Evolutionary conservation across 2,113 vertebrate species (phyloP), one percentile per base, ranked within the genome.

Genomic region (Centropristis striata): DNA sequence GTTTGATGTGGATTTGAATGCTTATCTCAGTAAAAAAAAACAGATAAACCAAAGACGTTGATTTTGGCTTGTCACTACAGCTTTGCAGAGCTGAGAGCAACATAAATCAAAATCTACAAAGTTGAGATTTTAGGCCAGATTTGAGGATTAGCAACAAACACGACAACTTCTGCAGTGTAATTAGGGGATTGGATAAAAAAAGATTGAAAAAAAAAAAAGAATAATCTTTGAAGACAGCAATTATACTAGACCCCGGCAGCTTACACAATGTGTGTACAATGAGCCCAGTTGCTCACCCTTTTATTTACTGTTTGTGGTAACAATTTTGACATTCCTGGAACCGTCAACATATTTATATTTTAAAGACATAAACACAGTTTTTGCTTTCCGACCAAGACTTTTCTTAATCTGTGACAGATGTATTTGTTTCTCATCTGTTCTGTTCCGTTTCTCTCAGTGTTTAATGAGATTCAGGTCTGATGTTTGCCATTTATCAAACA

Each of bases 401-500:
- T 21, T 36, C 41, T 39, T 46, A 10, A 50, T 53, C 13, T 42
- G 59, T 50, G 39, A 60, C 37, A 54, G 55, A 68, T 64, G 15
- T 46, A 37, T 63, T 70, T 47, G 46, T 50, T 36, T 32, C 11
- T 61, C 27, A 25, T 63, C 37, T 5, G 27, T 42, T 27, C 39
- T 23, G 4, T 27, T 51, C 20, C 3, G 2, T 13, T n/a, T 54
- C 42, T 74, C 49, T 65, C 25, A 21, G 70, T 23, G 23, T 75
- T n/a, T 71, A 71, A 53, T 21, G 42, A 25, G 28, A 64, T 69
- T 67, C 25, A 61, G 20, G 25, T 69, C 70, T 55, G 50, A 72
- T 5, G 32, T 59, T 73, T 25, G 21, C 61, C 41, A 10, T 79
- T 65, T 75, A 57, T 69, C 49, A 77, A 75, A 54, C 72, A 63